Conservation (phyloP, 2,797 vertebrate species). For the Pempheris klunzingeri region DNA sequence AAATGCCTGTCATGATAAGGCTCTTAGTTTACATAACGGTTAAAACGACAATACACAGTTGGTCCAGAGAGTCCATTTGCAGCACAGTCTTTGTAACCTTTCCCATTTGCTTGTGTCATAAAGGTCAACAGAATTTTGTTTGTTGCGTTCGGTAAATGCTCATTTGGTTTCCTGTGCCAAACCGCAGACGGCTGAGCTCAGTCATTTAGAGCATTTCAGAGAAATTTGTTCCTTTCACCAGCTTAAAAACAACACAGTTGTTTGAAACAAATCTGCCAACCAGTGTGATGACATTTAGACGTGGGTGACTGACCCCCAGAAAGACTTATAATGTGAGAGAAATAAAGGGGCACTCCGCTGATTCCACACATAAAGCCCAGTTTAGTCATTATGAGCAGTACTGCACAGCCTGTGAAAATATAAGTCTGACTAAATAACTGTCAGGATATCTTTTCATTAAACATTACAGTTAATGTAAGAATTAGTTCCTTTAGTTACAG, state of each 20-base stretch:
- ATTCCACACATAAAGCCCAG: not conserved
- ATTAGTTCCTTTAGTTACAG: not conserved
- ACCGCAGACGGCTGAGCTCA: not conserved
- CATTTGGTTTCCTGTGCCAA: conserved; percentile 11
- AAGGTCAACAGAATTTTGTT: conserved; percentile 7
- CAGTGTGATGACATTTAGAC: not conserved
- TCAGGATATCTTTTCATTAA: too few species aligned
- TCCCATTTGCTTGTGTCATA: conserved; percentile 30
- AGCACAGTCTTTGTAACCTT: not conserved
- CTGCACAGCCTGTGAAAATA: not conserved
- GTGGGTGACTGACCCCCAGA: not conserved
- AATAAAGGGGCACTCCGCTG: not conserved
- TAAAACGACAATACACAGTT: conserved; percentile 38
- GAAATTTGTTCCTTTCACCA: not conserved
- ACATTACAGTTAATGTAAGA: too few species aligned
- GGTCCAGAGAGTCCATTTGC: conserved; percentile 53
- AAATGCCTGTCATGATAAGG: conserved; percentile 57
- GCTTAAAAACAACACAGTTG: conserved; percentile 7
- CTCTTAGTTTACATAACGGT: conserved; percentile 71
- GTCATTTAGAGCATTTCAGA: not conserved
- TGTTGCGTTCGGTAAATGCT: conserved; percentile 12
- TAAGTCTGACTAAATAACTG: not conserved
- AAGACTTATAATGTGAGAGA: not conserved
- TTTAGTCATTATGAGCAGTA: accelerated
- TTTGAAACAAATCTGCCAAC: conserved; percentile 13